These are phyloP conservation scores for Drosophila sproati DNA, from an alignment of 1,140 invertebrate species.

Conservation along the genomic window DNA sequence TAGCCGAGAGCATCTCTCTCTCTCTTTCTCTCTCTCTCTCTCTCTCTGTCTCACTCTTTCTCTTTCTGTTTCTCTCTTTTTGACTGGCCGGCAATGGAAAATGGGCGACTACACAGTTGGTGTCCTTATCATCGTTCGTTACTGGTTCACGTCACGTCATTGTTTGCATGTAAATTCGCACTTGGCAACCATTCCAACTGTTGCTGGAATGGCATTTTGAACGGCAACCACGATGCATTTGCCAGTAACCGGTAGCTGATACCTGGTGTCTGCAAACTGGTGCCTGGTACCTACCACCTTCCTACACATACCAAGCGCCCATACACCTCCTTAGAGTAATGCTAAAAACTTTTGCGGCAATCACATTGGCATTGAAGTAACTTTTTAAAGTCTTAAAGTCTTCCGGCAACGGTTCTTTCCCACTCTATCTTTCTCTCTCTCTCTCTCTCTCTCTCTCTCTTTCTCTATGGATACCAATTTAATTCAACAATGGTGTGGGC, in stretches of 20 bases:
- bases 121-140: slow-evolving; percentile 38
- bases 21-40: not conserved
- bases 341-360: slow-evolving; percentile 8
- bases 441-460: not conserved
- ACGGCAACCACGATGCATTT: not conserved
- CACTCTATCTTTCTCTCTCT: slow-evolving; percentile 26
- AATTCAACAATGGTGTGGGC: slow-evolving; percentile 72
- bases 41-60: not conserved
- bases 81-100: slow-evolving; percentile 4
- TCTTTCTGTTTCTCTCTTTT: not conserved
- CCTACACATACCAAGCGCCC: not conserved
- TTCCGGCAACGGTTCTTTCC: slow-evolving; percentile 32
- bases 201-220: slow-evolving; percentile 14
- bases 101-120: slow-evolving; percentile 5
- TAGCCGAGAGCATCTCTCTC: slow-evolving; percentile 8
- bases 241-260: slow-evolving; percentile 15
- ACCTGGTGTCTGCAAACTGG: not conserved
- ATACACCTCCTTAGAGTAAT: too few species aligned
- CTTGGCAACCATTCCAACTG: slow-evolving; percentile 23
- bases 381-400: slow-evolving; percentile 69
- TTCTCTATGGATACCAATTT: slow-evolving; percentile 63
- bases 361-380: not conserved
- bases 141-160: slow-evolving; percentile 77
- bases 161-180: slow-evolving; percentile 77
- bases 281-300: not conserved